Conservation (phyloP, 2,797 vertebrate genomes). For the Sphenopsis melanotis region DNA sequence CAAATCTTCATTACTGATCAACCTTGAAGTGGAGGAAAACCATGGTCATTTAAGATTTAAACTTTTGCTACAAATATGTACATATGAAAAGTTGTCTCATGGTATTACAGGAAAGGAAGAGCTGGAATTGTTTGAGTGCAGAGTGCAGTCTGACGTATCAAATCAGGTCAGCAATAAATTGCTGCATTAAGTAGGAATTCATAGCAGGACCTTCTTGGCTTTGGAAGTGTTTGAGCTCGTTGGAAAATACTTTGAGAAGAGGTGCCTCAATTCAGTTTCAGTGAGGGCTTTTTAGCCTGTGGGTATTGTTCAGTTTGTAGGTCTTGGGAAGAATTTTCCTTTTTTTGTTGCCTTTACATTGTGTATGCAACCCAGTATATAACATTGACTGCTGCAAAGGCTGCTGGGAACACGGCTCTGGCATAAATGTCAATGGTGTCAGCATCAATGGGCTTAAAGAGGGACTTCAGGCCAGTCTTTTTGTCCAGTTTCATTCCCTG, state of each 20-base stretch:
- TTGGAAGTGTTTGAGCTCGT: not conserved
- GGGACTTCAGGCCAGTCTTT: conserved; percentile 84
- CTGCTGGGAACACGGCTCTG: conserved; percentile 93
- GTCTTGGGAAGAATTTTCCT: not conserved
- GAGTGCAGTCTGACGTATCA: not conserved
- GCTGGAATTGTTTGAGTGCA: not conserved
- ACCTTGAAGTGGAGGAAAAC: not conserved
- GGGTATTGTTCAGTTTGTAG: not conserved
- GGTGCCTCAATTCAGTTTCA: not conserved
- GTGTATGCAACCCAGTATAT: conserved; percentile 98
- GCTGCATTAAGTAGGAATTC: not conserved
- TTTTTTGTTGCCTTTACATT: conserved; percentile 76
- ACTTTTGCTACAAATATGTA: conserved; percentile 36
- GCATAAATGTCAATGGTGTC: conserved; percentile 98
- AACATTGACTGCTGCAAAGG: conserved; percentile 94
- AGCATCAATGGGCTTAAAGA: conserved; percentile 92
- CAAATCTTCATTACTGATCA: not conserved
- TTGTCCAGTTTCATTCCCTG: conserved; percentile 61
- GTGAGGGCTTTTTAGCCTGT: not conserved
- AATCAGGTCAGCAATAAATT: not conserved
- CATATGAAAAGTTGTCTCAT: not conserved
- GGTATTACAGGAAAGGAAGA: not conserved
- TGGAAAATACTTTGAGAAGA: conserved; percentile 1
- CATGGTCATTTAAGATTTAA: not conserved
- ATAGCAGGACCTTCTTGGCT: not conserved